Conservation (phyloP, 2,888 invertebrate genomes). For the Mallateleia sp. region DNA sequence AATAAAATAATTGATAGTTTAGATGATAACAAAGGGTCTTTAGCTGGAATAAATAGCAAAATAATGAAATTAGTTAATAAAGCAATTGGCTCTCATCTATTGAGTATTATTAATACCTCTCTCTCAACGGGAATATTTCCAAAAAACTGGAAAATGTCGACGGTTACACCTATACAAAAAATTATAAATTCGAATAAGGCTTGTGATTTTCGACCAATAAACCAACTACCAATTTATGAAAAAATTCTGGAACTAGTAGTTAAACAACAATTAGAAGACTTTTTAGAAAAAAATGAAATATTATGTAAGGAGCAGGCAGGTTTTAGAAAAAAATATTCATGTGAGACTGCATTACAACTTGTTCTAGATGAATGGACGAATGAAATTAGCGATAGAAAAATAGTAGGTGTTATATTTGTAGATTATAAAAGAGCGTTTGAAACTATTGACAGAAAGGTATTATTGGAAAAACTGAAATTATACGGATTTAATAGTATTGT, state of each 20-base stretch:
- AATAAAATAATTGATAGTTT: too few species aligned
- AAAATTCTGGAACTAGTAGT: not conserved
- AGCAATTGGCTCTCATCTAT: too few species aligned
- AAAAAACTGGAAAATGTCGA: not conserved
- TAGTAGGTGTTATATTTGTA: not conserved
- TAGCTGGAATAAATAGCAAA: too few species aligned
- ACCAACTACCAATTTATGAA: conserved; percentile 5
- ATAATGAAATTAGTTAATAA: too few species aligned
- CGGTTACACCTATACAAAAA: not conserved
- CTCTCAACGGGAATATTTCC: conserved; percentile 6
- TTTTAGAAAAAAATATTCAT: not conserved
- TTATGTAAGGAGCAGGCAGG: not conserved
- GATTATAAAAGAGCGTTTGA: not conserved
- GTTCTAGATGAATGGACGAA: not conserved
- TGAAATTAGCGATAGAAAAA: not conserved
- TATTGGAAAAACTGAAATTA: not conserved
- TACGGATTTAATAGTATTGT: not conserved
- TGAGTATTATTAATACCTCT: not conserved
- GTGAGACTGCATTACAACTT: not conserved
- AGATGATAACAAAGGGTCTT: too few species aligned
- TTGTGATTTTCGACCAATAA: not conserved
- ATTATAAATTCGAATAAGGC: not conserved
- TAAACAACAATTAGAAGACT: conserved; percentile 6
- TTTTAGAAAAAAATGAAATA: conserved; percentile 7
- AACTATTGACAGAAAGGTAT: not conserved